Evolutionary conservation across 30 jellyfish, hydroid and myxozoan species (phyloP), one percentile per base, ranked within the genome.

Genomic region (Aurelia sp.): DNA sequence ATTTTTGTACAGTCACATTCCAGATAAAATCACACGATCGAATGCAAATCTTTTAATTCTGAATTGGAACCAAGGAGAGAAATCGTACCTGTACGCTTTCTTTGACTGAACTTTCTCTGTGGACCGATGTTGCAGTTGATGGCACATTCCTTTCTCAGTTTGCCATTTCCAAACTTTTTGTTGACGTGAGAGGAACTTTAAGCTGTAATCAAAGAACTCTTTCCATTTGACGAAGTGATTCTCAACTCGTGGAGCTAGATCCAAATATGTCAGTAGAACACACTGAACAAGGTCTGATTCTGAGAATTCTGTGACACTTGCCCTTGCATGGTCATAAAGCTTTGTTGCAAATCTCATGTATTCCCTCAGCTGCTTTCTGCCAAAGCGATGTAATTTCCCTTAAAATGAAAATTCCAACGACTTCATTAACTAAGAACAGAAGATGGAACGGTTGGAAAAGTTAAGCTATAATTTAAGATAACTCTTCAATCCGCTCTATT

Each of bases 351-450:
- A 84, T 55, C 68, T 84, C 62, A 84, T 84, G 88, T 84, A 84
- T 30, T 84, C 93, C 60, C 85, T 44, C 76, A 84, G 59, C 74
- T 84, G 93, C 76, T 59, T 62, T 52, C 87, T 22, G 12, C 93
- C 93, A 73, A 84, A 84, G 20, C 93, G 93, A 35, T 84, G 87
- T 11, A 84, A 87, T 47, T 73, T 84, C 22, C 93, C 93, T 84
- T 11, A 3, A 62, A 30, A 11, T 52, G 3, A 61, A 33, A 44
- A 44, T 44, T 44, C 3, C 10, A 44, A 44, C 9, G 55, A 44
- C 3, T 44, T 44, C 55, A 44, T 41, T 41, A 41, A 4, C 55
- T 44, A 44, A 44, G 13, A 4, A 44, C 55, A 44, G 15, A 44
- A 7, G 55, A 44, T 10, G 15, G 55, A 44, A 10, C 7, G 2